Base-by-base conservation (phyloP, 2,113 vertebrate genomes). In the Columba janthina region DNA sequence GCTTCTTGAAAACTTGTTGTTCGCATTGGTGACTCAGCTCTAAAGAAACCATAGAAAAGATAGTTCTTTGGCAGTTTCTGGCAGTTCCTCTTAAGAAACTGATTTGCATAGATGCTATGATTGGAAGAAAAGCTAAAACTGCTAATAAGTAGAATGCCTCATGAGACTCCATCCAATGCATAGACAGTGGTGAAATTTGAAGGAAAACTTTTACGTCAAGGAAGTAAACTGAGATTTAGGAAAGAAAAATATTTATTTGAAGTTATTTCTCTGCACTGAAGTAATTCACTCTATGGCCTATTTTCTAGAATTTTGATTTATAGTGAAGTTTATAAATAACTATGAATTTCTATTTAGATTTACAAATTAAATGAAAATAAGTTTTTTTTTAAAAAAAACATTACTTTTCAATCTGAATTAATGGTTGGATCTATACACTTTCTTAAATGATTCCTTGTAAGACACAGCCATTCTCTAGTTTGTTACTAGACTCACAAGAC, bases 1-100 rank as follows among this genome's bases (percentile, higher is more conserved):
- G 69, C 87, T 92, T 93, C 42, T 81, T 85, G 29, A 90, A 95
- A 96, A 77, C 13, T 32, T 7, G 15, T 86, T 87, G 57, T 72
- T 71, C 82, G 72, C 72, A 86, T 76, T 94, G 62, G 75, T 5
- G 12, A 36, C 21, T 64, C 94, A 93, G 51, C 48, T 36, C 38
- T 32, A 69, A 40, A 72, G 57, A 77, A 85, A 71, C 15, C 36
- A 1, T 11, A 53, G 88, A 67, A 90, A 56, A 54, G 64, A 8
- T 9, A 48, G 29, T 64, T 89, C 31, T 79, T 26, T 53, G 25
- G 21, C 21, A 42, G 20, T 19, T 36, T 36, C 17, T 44, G 32
- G 17, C 22, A 64, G 17, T 29, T 36, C 58, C 7, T n/a, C 18
- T 78, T 15, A 26, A 75, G 15, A 72, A 87, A 89, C 79, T 40